A percentile compares a stretch with the other conserved stretches of the same genome.
Conservation (phyloP, 1,140 invertebrate species). For the Ectropis grisescens region DNA sequence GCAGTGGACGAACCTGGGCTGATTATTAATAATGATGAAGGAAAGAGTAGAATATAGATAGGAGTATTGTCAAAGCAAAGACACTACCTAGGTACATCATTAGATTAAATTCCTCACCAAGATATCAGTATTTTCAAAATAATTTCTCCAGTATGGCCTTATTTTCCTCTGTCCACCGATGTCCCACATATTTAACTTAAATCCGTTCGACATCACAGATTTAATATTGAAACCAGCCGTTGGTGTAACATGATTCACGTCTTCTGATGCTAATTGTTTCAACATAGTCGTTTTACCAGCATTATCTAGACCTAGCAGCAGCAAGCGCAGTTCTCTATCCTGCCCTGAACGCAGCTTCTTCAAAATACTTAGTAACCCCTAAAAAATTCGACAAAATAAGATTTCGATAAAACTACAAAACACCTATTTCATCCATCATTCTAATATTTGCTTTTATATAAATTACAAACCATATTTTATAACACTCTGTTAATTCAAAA, state of each 20-base stretch:
- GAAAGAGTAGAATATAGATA: no score
- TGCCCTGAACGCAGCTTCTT: slow-evolving; percentile 91
- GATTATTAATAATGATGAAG: no score
- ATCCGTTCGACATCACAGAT: slow-evolving; percentile 95
- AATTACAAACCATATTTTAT: no score
- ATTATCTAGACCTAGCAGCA: slow-evolving; percentile 97
- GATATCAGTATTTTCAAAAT: slow-evolving; percentile 99
- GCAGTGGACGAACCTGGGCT: no score
- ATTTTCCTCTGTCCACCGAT: slow-evolving; percentile 98
- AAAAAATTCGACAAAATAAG: slow-evolving; percentile 16
- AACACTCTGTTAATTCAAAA: no score
- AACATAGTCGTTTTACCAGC: slow-evolving; percentile 99
- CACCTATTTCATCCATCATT: no score
- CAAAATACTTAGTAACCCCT: slow-evolving; percentile 95
- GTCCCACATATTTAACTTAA: slow-evolving; percentile 99
- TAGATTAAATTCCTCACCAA: no score
- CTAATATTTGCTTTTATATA: no score
- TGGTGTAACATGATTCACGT: slow-evolving; percentile 96
- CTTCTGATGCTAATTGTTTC: slow-evolving; percentile 96
- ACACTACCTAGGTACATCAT: no score
- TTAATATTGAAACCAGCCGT: slow-evolving; percentile 99
- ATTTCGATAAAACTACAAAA: no score
- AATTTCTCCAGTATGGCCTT: slow-evolving; percentile 99
- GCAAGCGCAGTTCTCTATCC: slow-evolving; percentile 92
- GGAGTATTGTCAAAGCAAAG: no score